Conservation (phyloP, 2,797 vertebrate species). For the Anabacerthia variegaticeps region DNA sequence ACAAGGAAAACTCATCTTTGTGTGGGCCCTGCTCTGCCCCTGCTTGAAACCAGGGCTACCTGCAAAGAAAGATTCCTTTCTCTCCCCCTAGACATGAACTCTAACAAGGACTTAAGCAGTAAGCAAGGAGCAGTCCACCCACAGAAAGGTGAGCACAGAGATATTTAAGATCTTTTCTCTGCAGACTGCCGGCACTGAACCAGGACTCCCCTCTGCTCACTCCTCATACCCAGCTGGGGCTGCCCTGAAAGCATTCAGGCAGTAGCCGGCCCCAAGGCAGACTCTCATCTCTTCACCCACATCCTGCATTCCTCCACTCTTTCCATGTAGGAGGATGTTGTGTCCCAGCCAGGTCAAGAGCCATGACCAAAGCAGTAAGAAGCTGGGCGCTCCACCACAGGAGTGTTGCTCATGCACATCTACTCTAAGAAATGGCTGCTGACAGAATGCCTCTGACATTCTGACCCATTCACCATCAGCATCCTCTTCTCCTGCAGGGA, state of each 20-base stretch:
- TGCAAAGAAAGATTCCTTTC: not conserved
- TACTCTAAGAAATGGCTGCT: not conserved
- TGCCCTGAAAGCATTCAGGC: fast-evolving
- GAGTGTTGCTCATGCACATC: not conserved
- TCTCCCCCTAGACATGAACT: not conserved
- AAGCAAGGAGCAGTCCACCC: not conserved
- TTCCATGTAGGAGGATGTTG: fast-evolving
- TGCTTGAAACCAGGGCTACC: not conserved
- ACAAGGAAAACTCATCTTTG: not conserved
- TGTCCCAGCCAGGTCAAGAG: not conserved
- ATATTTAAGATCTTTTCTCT: not conserved
- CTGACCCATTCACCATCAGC: not conserved
- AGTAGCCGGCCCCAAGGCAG: not conserved
- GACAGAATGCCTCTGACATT: not conserved
- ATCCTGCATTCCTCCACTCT: not conserved
- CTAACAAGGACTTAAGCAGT: not conserved
- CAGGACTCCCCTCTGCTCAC: not conserved
- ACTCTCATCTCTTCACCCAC: not conserved
- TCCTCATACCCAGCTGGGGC: not conserved
- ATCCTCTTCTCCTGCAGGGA: not conserved
- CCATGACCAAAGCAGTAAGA: not conserved
- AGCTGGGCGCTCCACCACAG: not conserved
- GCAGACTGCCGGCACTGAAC: not conserved
- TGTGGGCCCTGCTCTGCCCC: fast-evolving
- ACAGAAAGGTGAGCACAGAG: not conserved